phyloP scores from a whole-genome alignment of 2,888 invertebrate genomes.

The Trisateles emortualis region DNA sequence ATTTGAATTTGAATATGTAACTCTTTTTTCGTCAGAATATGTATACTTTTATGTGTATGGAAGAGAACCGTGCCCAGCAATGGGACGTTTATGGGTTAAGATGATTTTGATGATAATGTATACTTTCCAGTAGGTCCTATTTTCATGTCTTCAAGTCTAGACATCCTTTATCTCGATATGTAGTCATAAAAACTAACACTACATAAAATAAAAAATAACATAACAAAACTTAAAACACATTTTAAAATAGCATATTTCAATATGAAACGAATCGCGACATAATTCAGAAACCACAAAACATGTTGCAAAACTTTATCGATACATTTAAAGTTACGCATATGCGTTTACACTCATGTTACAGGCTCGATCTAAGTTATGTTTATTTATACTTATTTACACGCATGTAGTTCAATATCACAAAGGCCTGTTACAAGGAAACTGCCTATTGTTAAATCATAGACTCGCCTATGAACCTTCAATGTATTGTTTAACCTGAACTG shows the following conservation, averaged over 20 bases:
- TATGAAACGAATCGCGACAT: conserved; percentile 1
- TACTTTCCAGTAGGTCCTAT: too few relatives aligned
- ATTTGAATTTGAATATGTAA: too few relatives aligned
- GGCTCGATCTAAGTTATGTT: conserved; percentile 34
- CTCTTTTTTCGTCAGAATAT: too few relatives aligned
- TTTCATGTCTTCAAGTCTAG: too few relatives aligned
- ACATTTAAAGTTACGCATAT: conserved; percentile 7
- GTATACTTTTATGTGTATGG: too few relatives aligned
- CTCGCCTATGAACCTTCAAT: conserved; percentile 67
- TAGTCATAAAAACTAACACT: too few relatives aligned
- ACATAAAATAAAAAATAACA: too few relatives aligned
- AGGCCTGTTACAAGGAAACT: conserved; percentile 78
- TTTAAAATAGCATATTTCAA: not conserved
- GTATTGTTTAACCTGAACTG: conserved; percentile 72
- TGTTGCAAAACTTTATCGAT: not conserved
- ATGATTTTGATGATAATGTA: too few relatives aligned
- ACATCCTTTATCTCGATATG: too few relatives aligned
- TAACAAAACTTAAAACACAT: not conserved
- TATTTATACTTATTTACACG: conserved; percentile 42
- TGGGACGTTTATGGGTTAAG: too few relatives aligned
- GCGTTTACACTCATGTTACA: conserved; percentile 35
- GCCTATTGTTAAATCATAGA: conserved; percentile 78
- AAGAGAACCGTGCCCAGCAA: too few relatives aligned
- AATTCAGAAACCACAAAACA: conserved; percentile 6
- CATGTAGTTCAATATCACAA: conserved; percentile 71